Evolutionary conservation across 2,113 vertebrate genomes (phyloP).

Genomic region (Planiliza haematocheilus): DNA sequence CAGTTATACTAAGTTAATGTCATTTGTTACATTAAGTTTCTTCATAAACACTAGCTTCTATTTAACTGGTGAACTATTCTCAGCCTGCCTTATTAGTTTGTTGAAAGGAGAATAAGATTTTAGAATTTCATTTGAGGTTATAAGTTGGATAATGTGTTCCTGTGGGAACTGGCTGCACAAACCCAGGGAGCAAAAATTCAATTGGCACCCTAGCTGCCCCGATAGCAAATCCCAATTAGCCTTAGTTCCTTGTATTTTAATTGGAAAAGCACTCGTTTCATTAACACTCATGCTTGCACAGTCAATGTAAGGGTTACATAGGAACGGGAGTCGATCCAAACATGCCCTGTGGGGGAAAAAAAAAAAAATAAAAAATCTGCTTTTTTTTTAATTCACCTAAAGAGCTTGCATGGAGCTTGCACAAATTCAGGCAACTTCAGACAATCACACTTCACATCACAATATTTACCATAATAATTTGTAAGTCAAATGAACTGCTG

Average conservation of each 20-base stretch:
- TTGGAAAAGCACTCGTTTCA: constrained; percentile 66
- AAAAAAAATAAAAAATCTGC: too few species aligned
- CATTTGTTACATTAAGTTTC: background rate
- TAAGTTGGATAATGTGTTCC: background rate
- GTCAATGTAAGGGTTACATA: constrained; percentile 11
- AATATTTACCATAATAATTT: too few species aligned
- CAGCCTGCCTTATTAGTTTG: background rate
- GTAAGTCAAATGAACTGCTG: background rate
- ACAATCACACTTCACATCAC: too few species aligned
- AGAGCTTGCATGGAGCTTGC: background rate
- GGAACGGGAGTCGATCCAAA: constrained; percentile 14
- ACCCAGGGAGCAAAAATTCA: constrained; percentile 1
- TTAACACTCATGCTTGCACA: constrained; percentile 48
- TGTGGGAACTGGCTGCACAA: constrained; percentile 11
- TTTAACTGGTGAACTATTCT: background rate
- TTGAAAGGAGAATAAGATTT: background rate
- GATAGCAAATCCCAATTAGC: constrained; percentile 60
- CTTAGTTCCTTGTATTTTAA: constrained; percentile 55
- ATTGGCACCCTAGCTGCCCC: constrained; percentile 11
- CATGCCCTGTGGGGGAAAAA: background rate
- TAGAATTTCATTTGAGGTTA: constrained; percentile 2
- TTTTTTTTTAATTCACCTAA: constrained; percentile 8
- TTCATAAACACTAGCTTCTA: background rate
- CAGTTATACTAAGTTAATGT: background rate
- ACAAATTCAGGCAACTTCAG: too few species aligned